A percentile compares a stretch with the other conserved stretches of the same genome.
Evolutionary conservation across 2,797 vertebrate species (phyloP).

Genomic region (Phylloscopus collybita): DNA sequence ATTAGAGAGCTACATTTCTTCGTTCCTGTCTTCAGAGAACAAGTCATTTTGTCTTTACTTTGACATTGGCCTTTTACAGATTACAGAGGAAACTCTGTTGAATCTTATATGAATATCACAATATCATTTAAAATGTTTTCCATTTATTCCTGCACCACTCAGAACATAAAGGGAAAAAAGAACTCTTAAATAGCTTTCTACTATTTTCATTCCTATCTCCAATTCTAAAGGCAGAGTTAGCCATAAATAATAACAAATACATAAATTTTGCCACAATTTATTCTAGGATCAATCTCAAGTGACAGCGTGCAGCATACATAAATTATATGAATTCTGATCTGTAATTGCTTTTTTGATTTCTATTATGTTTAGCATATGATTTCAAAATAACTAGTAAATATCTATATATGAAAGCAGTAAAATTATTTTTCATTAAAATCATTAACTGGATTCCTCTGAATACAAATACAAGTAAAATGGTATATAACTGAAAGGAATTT

Average conservation of each 20-base stretch:
- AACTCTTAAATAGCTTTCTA: not conserved
- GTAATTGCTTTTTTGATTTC: not conserved
- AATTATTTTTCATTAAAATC: constrained; percentile 38
- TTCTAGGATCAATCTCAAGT: not conserved
- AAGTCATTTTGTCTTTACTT: constrained; percentile 69
- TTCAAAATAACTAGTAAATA: constrained; percentile 22
- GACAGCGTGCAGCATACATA: not conserved
- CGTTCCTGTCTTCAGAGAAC: constrained; percentile 61
- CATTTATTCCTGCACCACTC: constrained; percentile 15
- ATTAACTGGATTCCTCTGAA: not conserved
- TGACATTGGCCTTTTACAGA: constrained; percentile 66
- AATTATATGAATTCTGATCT: not conserved
- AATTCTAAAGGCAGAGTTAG: constrained; percentile 7
- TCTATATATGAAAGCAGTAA: not conserved
- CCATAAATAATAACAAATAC: constrained; percentile 7
- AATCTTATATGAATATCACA: constrained; percentile 60
- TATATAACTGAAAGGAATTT: constrained; percentile 2
- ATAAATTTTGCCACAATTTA: not conserved
- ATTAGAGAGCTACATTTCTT: constrained; percentile 58
- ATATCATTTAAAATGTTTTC: constrained; percentile 55
- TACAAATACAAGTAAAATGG: not conserved
- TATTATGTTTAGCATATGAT: not conserved
- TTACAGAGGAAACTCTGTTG: constrained; percentile 52
- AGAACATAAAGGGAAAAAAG: not conserved
- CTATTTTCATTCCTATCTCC: not conserved